Conservation (phyloP, 1,140 invertebrate species). For the Fopius arisanus region DNA sequence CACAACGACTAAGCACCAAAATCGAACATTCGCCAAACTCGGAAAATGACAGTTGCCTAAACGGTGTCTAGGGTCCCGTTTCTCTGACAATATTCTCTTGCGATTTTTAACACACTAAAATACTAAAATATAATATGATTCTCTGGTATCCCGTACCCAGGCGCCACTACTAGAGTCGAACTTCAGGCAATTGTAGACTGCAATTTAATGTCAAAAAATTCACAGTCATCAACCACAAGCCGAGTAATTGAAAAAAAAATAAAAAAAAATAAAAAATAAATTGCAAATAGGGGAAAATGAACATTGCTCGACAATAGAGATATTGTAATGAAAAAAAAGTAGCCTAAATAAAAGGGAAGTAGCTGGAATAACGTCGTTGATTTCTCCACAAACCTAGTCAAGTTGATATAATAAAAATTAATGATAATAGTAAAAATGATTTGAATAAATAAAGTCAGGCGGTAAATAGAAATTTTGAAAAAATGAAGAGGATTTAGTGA, state of each 20-base stretch:
- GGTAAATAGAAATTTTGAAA: neutral
- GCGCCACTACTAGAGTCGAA: neutral
- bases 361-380: conserved; percentile 41
- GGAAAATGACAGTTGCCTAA: conserved; percentile 56
- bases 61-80: conserved; percentile 45
- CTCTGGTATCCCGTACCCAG: neutral
- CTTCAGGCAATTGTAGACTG: neutral
- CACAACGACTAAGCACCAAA: no score
- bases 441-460: neutral
- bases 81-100: neutral
- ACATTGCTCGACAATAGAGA: no score
- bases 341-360: conserved; percentile 33
- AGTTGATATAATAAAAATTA: conserved; percentile 21
- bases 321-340: no score
- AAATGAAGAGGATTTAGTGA: neutral
- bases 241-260: neutral
- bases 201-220: conserved; percentile 22
- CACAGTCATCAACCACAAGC: neutral
- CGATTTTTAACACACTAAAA: no score
- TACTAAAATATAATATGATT: neutral
- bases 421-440: neutral
- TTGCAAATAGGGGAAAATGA: no score
- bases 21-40: conserved; percentile 33
- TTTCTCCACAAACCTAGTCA: conserved; percentile 39
- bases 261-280: no score